Percentiles rank a stretch among this genome's conserved stretches.
These are phyloP conservation scores for Macrotis lagotis DNA, from an alignment of 2,113 vertebrate species.

Conservation along the genomic window DNA sequence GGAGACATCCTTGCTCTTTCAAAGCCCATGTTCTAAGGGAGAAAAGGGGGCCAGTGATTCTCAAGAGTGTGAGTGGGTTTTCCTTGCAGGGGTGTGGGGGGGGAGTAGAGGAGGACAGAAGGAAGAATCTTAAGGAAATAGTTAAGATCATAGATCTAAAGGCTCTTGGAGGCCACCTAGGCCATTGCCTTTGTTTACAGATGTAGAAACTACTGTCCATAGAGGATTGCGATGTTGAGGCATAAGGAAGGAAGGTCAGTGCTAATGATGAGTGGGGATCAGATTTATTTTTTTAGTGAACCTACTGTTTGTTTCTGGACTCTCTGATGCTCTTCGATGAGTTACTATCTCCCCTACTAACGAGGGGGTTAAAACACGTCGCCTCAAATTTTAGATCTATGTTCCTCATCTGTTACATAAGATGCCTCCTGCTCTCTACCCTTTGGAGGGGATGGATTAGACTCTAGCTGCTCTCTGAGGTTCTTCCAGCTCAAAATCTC, in stretches of 20 bases:
- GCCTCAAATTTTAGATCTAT: background rate
- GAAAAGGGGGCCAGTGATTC: background rate
- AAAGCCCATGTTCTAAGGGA: background rate
- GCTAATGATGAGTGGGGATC: background rate
- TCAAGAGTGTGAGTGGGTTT: background rate
- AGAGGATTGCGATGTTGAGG: background rate
- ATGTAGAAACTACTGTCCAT: background rate
- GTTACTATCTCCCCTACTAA: background rate
- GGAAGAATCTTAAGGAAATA: background rate
- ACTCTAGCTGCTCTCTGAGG: background rate
- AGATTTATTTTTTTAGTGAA: background rate
- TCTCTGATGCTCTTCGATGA: background rate
- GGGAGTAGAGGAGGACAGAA: accelerated
- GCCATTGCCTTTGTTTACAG: background rate
- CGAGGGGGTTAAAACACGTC: background rate
- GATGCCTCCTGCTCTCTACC: background rate
- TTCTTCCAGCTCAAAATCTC: background rate
- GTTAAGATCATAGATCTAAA: background rate
- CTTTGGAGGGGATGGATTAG: background rate
- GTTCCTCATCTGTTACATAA: background rate
- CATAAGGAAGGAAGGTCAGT: background rate
- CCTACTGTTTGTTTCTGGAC: background rate
- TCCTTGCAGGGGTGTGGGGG: background rate
- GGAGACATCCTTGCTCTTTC: background rate
- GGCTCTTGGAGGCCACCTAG: background rate